phyloP scores from a whole-genome alignment of 2,888 invertebrate species.

The Osedax frankpressi region DNA sequence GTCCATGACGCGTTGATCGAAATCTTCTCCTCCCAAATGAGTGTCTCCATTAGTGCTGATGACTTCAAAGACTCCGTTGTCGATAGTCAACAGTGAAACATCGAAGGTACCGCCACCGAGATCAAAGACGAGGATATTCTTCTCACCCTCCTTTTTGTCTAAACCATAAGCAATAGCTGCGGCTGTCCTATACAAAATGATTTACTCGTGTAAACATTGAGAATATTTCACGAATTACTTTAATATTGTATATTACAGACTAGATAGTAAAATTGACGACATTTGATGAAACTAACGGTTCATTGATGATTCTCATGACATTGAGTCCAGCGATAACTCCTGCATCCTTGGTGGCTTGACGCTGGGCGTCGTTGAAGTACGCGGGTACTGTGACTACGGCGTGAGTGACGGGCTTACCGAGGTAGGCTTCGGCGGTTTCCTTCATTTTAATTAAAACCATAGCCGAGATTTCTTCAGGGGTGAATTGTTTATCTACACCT shows the following conservation, averaged over 20 bases:
- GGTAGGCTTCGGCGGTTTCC: slow-evolving; percentile 91
- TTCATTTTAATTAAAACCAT: slow-evolving; percentile 97
- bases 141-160: slow-evolving; percentile 90
- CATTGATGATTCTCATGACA: slow-evolving; percentile 92
- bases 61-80: slow-evolving; percentile 91
- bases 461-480: slow-evolving; percentile 96
- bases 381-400: slow-evolving; percentile 91
- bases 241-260: too few species aligned
- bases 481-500: slow-evolving; percentile 52
- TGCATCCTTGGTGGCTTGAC: slow-evolving; percentile 97
- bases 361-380: slow-evolving; percentile 98
- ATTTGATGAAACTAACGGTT: slow-evolving; percentile 54
- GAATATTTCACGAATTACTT: not conserved
- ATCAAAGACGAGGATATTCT: slow-evolving; percentile 95
- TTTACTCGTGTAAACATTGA: slow-evolving; percentile 15
- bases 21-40: slow-evolving; percentile 93
- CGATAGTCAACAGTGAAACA: slow-evolving; percentile 91
- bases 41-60: slow-evolving; percentile 81
- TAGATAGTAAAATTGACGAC: too few species aligned
- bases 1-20: slow-evolving; percentile 94
- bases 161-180: slow-evolving; percentile 92
- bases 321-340: slow-evolving; percentile 81
- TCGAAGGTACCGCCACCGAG: slow-evolving; percentile 99
- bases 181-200: slow-evolving; percentile 62
- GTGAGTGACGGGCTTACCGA: slow-evolving; percentile 76